Evolutionary conservation across 2,113 vertebrate genomes (phyloP).

Genomic region (Myotis lucifugus): DNA sequence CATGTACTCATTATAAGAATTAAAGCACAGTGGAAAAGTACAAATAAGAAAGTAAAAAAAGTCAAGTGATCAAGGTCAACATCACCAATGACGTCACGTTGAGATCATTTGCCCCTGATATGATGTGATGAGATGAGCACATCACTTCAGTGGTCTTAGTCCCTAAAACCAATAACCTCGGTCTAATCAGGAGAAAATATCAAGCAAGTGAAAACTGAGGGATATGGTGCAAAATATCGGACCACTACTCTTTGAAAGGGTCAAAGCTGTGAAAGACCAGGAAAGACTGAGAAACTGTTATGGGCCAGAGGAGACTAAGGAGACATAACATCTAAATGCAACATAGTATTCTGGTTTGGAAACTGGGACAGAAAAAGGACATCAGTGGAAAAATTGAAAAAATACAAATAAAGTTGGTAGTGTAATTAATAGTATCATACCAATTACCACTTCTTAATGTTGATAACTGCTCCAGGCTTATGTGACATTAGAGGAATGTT

Average conservation of each 20-base stretch:
- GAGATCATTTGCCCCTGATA: rapidly evolving
- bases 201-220: neutral
- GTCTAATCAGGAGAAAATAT: neutral
- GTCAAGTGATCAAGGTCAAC: neutral
- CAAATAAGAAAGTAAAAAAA: neutral
- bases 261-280: neutral
- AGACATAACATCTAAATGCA: neutral
- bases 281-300: neutral
- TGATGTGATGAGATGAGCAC: neutral
- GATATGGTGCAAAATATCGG: neutral
- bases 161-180: neutral
- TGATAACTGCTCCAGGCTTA: constrained; percentile 2
- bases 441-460: neutral
- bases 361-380: constrained; percentile 16
- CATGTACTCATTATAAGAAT: neutral
- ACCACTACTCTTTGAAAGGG: neutral
- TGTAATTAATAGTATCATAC: neutral
- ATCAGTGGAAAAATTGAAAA: neutral
- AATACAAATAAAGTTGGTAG: neutral
- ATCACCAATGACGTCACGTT: neutral
- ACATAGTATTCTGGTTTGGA: neutral
- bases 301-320: neutral
- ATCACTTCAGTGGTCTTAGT: neutral
- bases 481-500: constrained; percentile 7
- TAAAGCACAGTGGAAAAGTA: constrained; percentile 49